phyloP scores from a whole-genome alignment of 1,140 invertebrate genomes.

The Drosophila sucinea region DNA sequence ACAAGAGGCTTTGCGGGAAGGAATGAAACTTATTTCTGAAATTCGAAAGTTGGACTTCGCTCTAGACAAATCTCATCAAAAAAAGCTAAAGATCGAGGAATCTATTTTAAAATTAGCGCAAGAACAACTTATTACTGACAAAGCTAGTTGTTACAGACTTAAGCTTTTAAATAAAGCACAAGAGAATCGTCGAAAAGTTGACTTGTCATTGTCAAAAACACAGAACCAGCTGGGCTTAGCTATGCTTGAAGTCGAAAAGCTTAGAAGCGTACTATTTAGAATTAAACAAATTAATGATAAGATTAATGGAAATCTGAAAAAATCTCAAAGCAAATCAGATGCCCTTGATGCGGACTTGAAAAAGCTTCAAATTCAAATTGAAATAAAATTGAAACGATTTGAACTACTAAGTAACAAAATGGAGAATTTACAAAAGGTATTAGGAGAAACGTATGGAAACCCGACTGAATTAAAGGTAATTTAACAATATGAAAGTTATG shows the following conservation, averaged over 20 bases:
- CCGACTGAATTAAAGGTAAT: conserved; percentile 85
- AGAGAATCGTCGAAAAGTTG: conserved; percentile 83
- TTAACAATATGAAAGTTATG: neutral
- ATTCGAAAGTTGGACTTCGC: conserved; percentile 73
- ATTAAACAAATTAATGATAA: conserved; percentile 51
- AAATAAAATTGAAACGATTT: conserved; percentile 71
- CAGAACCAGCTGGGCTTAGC: conserved; percentile 87
- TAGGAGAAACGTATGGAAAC: conserved; percentile 73
- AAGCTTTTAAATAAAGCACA: conserved; percentile 84
- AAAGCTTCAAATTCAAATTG: conserved; percentile 64
- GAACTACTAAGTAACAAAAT: conserved; percentile 67
- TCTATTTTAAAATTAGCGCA: conserved; percentile 87
- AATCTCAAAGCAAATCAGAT: conserved; percentile 45
- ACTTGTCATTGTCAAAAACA: conserved; percentile 85
- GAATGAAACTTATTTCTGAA: conserved; percentile 57
- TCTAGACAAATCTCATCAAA: conserved; percentile 84
- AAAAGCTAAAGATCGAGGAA: conserved; percentile 86
- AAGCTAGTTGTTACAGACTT: conserved; percentile 84
- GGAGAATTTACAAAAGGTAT: conserved; percentile 65
- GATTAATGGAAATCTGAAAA: conserved; percentile 34
- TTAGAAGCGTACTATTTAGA: conserved; percentile 73
- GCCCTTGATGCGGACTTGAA: conserved; percentile 50
- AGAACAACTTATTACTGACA: conserved; percentile 88
- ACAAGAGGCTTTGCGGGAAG: conserved; percentile 83
- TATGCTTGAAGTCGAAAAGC: conserved; percentile 86